These are phyloP conservation scores for Danionella cerebrum DNA, from an alignment of 2,113 vertebrate species.

Conservation along the genomic window DNA sequence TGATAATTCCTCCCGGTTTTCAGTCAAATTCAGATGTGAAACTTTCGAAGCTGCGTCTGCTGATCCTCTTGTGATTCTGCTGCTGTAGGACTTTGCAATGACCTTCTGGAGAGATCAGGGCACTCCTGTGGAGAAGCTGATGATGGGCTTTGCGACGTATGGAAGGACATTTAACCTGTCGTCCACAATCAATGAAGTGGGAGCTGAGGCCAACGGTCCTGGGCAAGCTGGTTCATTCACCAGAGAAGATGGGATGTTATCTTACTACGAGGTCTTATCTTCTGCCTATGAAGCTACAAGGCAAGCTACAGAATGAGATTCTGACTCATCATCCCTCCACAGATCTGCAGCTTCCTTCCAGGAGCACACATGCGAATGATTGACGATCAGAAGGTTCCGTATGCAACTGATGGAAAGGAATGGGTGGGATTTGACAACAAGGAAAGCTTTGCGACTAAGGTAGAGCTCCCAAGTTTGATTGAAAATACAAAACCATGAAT, in stretches of 20 bases:
- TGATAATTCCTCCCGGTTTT: neutral
- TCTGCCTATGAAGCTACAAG: neutral
- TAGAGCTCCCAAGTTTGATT: slow-evolving; percentile 10
- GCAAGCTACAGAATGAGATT: neutral
- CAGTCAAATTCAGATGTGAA: no score
- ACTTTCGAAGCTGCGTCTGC: no score
- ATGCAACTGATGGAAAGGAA: slow-evolving; percentile 55
- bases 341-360: slow-evolving; percentile 65
- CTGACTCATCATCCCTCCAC: neutral
- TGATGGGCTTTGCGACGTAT: slow-evolving; percentile 65
- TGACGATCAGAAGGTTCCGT: slow-evolving; percentile 64
- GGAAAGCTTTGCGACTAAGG: slow-evolving; percentile 66
- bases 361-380: slow-evolving; percentile 54
- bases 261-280: slow-evolving; percentile 68
- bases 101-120: slow-evolving; percentile 62
- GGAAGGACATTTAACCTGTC: slow-evolving; percentile 59
- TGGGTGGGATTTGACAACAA: slow-evolving; percentile 70
- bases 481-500: neutral
- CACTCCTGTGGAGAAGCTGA: slow-evolving; percentile 58
- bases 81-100: slow-evolving; percentile 59
- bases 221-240: slow-evolving; percentile 60
- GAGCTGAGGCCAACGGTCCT: slow-evolving; percentile 47
- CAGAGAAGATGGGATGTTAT: slow-evolving; percentile 63
- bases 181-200: slow-evolving; percentile 26
- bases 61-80: neutral